A percentile compares a stretch with the other conserved stretches of the same genome.
phyloP scores from a whole-genome alignment of 2,888 invertebrate species.

The Dryomyza anilis region DNA sequence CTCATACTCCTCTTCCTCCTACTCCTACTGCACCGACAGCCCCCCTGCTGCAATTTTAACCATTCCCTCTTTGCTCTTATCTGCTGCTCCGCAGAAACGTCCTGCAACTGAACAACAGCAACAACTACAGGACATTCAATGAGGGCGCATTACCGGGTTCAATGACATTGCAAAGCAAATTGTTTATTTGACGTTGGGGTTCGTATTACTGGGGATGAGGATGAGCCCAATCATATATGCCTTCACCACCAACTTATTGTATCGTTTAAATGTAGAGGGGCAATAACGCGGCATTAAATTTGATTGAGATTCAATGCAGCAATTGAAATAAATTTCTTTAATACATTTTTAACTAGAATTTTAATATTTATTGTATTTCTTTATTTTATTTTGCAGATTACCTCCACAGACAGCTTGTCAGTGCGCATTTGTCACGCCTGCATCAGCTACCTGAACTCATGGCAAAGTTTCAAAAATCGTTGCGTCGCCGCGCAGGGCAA shows the following conservation, averaged over 20 bases:
- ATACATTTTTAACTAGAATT: slow-evolving; percentile 8
- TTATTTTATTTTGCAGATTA: slow-evolving; percentile 48
- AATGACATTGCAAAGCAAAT: not conserved
- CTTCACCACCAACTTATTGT: no score
- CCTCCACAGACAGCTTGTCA: slow-evolving; percentile 56
- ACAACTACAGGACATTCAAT: not conserved
- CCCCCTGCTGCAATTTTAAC: no score
- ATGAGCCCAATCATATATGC: no score
- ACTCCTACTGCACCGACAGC: no score
- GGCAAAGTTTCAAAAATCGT: slow-evolving; percentile 62
- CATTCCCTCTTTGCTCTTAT: no score
- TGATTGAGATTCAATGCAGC: no score
- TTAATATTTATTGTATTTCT: not conserved
- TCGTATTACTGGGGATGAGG: no score
- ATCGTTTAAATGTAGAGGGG: no score
- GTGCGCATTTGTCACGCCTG: slow-evolving; percentile 59
- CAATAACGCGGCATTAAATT: no score
- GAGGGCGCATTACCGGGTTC: not conserved
- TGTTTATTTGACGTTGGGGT: no score
- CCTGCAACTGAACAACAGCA: not conserved
- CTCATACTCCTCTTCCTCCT: no score
- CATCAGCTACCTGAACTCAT: slow-evolving; percentile 61
- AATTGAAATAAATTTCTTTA: not conserved
- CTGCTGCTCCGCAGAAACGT: no score
- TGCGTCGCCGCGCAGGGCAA: slow-evolving; percentile 58